Percentiles rank a stretch among this genome's conserved stretches.
Evolutionary conservation across 2,797 vertebrate genomes (phyloP).

Genomic region (Phoxinus dragarum): DNA sequence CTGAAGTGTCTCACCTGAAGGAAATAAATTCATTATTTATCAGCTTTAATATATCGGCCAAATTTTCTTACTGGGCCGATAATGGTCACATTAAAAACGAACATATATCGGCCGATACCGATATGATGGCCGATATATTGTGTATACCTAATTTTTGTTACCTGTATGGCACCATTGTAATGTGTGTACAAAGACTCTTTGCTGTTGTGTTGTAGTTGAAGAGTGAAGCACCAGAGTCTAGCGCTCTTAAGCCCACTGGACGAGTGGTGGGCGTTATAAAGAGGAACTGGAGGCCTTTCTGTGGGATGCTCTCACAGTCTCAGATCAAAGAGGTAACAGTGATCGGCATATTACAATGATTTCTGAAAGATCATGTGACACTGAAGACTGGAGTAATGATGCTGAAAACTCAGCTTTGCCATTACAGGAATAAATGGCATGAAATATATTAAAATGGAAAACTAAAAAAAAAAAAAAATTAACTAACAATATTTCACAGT

Average conservation of each 20-base stretch:
- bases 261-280: conserved; percentile 95
- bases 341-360: neutral
- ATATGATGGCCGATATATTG: too few relatives aligned
- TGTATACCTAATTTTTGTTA: neutral
- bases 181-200: neutral
- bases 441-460: neutral
- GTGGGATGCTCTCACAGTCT: conserved; percentile 93
- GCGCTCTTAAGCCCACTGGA: conserved; percentile 85
- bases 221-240: conserved; percentile 69
- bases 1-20: too few relatives aligned
- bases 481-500: too few relatives aligned
- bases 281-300: conserved; percentile 95
- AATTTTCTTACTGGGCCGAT: too few relatives aligned
- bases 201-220: conserved; percentile 76
- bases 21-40: too few relatives aligned
- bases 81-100: too few relatives aligned
- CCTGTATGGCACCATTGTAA: neutral
- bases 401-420: neutral
- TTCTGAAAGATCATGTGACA: neutral
- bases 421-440: neutral
- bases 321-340: conserved; percentile 88
- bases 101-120: too few relatives aligned
- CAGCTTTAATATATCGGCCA: too few relatives aligned
- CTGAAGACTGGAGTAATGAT: neutral
- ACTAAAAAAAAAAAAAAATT: too few relatives aligned